These are phyloP conservation scores for Vanessa tameamea DNA, from an alignment of 1,140 invertebrate species.

Conservation along the genomic window DNA sequence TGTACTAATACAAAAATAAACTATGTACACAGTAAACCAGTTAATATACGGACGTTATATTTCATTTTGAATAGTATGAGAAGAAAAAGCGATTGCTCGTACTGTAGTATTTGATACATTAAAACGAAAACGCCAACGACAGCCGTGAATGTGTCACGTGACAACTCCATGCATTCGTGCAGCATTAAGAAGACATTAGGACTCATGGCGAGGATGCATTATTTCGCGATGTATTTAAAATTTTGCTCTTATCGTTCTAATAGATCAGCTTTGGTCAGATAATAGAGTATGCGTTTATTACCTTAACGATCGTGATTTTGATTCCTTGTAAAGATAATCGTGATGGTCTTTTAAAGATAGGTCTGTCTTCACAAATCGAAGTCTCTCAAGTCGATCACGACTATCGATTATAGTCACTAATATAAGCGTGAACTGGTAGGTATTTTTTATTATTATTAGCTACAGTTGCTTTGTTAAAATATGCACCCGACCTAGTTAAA, in stretches of 20 bases:
- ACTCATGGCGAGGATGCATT: slow-evolving; percentile 59
- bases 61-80: slow-evolving; percentile 36
- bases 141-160: slow-evolving; percentile 64
- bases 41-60: slow-evolving; percentile 5
- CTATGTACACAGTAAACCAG: not conserved
- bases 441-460: no score
- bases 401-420: no score
- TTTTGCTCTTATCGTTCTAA: not conserved
- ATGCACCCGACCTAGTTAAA: no score
- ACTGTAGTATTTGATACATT: slow-evolving; percentile 30
- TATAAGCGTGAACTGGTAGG: no score
- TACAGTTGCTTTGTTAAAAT: no score
- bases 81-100: slow-evolving; percentile 36
- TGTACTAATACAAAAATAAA: no score
- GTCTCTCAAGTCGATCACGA: no score
- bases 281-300: not conserved
- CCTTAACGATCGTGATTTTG: no score
- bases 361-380: no score
- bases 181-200: slow-evolving; percentile 78
- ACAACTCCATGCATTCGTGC: slow-evolving; percentile 61
- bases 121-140: slow-evolving; percentile 48
- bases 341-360: no score
- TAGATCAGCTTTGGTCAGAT: not conserved
- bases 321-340: no score
- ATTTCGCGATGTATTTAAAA: slow-evolving; percentile 70